phyloP scores from a whole-genome alignment of 2,113 vertebrate genomes.

The Menidia beryllina region DNA sequence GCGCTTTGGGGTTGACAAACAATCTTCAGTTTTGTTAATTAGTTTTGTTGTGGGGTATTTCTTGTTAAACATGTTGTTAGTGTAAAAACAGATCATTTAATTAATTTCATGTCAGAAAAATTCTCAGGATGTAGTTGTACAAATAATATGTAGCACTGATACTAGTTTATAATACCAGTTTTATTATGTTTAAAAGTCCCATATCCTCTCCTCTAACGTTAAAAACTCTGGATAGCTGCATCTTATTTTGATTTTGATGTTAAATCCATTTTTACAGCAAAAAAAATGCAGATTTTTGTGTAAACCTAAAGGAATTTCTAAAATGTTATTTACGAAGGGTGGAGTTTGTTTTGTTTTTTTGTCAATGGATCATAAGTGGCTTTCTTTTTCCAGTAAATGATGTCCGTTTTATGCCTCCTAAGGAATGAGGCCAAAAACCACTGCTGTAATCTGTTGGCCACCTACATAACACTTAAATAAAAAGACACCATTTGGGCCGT shows the following conservation, averaged over 20 bases:
- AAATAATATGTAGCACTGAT: neutral
- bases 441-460: too few relatives aligned
- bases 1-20: constrained; percentile 16
- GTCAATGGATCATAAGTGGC: too few relatives aligned
- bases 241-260: too few relatives aligned
- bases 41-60: constrained; percentile 25
- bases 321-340: neutral
- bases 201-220: neutral
- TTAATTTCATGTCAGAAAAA: neutral
- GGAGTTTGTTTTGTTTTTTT: constrained; percentile 30
- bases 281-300: constrained; percentile 64
- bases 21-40: constrained; percentile 28
- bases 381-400: too few relatives aligned
- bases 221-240: neutral
- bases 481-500: too few relatives aligned
- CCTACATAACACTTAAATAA: too few relatives aligned
- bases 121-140: neutral
- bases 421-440: too few relatives aligned
- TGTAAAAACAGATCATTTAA: neutral
- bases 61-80: neutral
- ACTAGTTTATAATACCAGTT: too few relatives aligned
- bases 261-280: constrained; percentile 58
- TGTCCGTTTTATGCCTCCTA: too few relatives aligned
- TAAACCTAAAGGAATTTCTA: constrained; percentile 33
- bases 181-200: too few relatives aligned